These are phyloP conservation scores for Caenorhabditis uteleia DNA, from an alignment of 2,888 invertebrate species.

Conservation along the genomic window DNA sequence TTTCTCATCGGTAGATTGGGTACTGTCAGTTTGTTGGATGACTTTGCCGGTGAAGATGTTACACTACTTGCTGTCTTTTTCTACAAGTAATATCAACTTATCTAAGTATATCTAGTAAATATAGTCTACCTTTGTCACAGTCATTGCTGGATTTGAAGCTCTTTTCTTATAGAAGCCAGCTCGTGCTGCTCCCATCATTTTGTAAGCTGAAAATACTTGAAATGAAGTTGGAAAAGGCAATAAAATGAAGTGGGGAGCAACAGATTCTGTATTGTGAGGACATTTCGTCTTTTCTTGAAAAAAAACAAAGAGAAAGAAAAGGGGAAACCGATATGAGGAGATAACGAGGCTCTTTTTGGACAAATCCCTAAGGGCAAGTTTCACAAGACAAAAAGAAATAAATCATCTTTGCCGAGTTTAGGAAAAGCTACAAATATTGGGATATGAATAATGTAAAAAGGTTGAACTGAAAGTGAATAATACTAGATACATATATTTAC, in stretches of 20 bases:
- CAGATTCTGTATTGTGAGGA: background rate
- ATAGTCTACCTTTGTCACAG: background rate
- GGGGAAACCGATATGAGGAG: conserved; percentile 11
- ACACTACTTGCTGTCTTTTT: conserved; percentile 1
- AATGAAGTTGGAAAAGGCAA: background rate
- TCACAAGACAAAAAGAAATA: no score
- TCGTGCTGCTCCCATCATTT: conserved; percentile 54
- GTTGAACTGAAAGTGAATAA: no score
- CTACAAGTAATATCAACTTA: background rate
- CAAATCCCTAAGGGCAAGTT: no score
- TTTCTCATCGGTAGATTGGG: conserved; percentile 40
- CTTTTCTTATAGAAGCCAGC: conserved; percentile 48
- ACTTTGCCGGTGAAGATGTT: conserved; percentile 1
- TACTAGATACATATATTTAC: no score
- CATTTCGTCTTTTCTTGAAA: background rate
- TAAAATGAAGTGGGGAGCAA: background rate
- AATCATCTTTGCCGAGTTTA: no score
- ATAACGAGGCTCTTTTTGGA: conserved; percentile 3
- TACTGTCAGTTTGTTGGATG: conserved; percentile 36
- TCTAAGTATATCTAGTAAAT: no score
- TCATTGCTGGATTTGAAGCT: conserved; percentile 16
- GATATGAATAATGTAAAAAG: no score
- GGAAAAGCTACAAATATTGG: no score
- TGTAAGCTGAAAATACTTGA: conserved; percentile 24
- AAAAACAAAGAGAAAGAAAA: background rate